Evolutionary conservation across 2,888 invertebrate genomes (phyloP), one percentile per base, ranked within the genome.

Genomic region (Hymenopus coronatus): DNA sequence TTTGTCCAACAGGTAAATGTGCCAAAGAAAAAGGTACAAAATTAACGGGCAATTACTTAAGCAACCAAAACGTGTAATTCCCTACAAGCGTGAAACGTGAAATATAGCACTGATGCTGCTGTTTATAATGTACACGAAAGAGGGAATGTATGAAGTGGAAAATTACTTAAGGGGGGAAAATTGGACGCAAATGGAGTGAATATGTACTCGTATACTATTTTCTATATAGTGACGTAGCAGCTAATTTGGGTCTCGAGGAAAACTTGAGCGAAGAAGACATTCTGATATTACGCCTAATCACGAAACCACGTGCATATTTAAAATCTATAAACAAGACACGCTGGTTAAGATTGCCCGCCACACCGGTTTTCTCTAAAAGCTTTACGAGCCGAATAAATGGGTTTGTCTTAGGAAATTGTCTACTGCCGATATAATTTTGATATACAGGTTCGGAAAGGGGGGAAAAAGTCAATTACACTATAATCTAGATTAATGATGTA

Each of bases 331-430:
- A 70, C 54, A 70, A 70, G 54, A 70, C 54, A 70, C 20, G 20
- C 25, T 70, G 54, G 54, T 70, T 20, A 70, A 70, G 54, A 1
- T 20, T 15, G 54, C 33, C n/a, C 9, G 87, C n/a, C 25, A 87
- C 82, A 87, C 87, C 87, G 87, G 87, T 87, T 87, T 87, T 70
- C 54, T 70, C n/a, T n/a, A 33, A 33, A 14, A 86, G 70, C n/a
- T 70, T 81, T 86, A 86, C 70, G 70, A 70, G 70, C 14, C 14
- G 40, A 85, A 85, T 85, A 85, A 85, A 81, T 87, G 87, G 54
- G n/a, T 87, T 87, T 54, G 82, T 25, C 85, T 85, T 85, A 85
- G 25, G 46, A 85, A 85, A 81, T 87, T 81, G 87, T 82, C 30
- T 14, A 87, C 14, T 27, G 82, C 46, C 87, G 54, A 82, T 82